Percentiles rank a stretch among this genome's conserved stretches.
These are phyloP conservation scores for Rhopalosiphum padi DNA, from an alignment of 1,140 invertebrate genomes.

Conservation along the genomic window DNA sequence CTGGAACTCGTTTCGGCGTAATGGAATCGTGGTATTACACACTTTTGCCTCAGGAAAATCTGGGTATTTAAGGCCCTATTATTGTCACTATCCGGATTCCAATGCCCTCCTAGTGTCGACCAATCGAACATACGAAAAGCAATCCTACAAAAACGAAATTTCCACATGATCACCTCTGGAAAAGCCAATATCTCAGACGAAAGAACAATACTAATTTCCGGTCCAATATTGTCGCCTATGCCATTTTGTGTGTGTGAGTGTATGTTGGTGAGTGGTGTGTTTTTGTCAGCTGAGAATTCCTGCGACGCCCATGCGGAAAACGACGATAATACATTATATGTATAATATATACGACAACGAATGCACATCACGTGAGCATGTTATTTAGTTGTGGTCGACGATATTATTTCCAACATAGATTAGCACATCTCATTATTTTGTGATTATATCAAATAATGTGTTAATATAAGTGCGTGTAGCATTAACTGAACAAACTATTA, in stretches of 20 bases:
- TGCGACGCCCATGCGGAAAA: neutral
- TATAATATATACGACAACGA: neutral
- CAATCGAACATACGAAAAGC: neutral
- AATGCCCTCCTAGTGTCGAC: neutral
- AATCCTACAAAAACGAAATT: slow-evolving; percentile 23
- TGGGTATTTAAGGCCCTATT: neutral
- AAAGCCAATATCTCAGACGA: slow-evolving; percentile 25
- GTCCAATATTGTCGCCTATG: neutral
- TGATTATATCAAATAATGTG: neutral
- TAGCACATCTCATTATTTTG: neutral
- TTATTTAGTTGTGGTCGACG: neutral
- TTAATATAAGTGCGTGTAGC: neutral
- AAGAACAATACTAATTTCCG: slow-evolving; percentile 50
- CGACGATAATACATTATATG: too few species aligned
- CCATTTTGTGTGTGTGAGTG: neutral
- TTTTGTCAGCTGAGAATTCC: neutral
- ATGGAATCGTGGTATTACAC: neutral
- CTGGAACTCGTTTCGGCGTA: neutral
- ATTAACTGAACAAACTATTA: slow-evolving; percentile 1
- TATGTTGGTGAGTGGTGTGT: neutral
- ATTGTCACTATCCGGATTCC: neutral
- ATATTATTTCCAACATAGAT: neutral
- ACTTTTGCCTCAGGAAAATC: neutral
- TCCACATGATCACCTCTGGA: neutral
- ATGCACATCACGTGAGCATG: neutral